Evolutionary conservation across 35 echinoderm and acorn worm genomes (phyloP), one percentile per base, ranked within the genome.

Genomic region (Eucidaris tribuloides): DNA sequence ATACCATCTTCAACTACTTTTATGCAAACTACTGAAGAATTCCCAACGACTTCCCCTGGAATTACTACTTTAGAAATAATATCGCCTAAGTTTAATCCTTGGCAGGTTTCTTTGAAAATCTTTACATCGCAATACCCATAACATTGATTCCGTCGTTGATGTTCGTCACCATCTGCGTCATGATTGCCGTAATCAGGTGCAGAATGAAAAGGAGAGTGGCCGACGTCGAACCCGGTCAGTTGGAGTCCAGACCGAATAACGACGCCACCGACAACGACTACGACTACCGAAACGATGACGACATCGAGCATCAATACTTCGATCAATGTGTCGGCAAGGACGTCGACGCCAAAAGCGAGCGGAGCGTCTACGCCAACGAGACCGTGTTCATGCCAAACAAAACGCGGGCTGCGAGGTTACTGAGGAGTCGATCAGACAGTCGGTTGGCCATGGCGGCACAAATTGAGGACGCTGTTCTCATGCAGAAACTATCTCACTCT

Each of bases 361-460:
- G 37, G 7, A 74, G 68, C 37, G 68, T 24, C 3, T 74, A 74
- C 68, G 41, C 44, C 35, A 74, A 74, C 40, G n/a, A 44, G 11
- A 43, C 2, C 40, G 29, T 42, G 35, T 42, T 42, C 35, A 40
- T 41, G 68, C 22, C 9, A 74, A 20, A n/a, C 3, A 14, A 27
- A 27, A 40, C 35, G 15, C 68, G 68, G 44, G 37, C 68, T 24
- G 44, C 34, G 33, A 74, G 36, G 68, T 20, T 74, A 7, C 35
- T 74, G 25, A 13, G 68, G 24, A 74, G 68, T 25, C 38, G 35
- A 38, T 74, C 68, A 38, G 68, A 74, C 35, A 74, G 68, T 36
- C 68, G 38, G 29, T 40, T 74, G 44, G 68, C 68, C 2, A 44
- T 44, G 33, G 68, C 68, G 41, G 39, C 11, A 17, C 35, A 11